These are phyloP conservation scores for Salarias fasciatus DNA, from an alignment of 2,797 vertebrate genomes.

Conservation along the genomic window DNA sequence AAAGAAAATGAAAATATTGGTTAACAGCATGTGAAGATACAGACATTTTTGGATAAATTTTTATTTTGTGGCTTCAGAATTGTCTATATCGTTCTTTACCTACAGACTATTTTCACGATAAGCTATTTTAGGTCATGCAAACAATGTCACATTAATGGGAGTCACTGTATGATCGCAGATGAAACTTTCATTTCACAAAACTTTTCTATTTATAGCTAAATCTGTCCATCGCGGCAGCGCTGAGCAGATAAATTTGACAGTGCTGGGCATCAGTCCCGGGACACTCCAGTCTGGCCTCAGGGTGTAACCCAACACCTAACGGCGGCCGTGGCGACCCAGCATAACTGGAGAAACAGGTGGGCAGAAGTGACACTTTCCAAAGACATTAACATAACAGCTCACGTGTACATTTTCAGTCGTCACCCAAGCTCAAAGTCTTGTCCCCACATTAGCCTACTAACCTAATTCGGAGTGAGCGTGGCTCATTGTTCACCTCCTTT, in stretches of 20 bases:
- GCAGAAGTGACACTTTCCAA: conserved; percentile 9
- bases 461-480: not conserved
- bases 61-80: no score
- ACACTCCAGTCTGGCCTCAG: conserved; percentile 11
- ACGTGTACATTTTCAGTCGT: not conserved
- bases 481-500: not conserved
- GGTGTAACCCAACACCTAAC: conserved; percentile 1
- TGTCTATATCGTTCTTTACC: no score
- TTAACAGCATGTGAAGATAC: no score
- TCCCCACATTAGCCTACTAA: not conserved
- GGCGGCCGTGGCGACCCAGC: conserved; percentile 5
- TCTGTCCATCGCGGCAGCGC: not conserved
- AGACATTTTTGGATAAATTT: no score
- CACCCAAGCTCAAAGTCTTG: conserved; percentile 21
- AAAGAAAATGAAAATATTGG: no score
- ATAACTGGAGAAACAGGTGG: conserved; percentile 25
- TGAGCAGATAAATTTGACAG: not conserved
- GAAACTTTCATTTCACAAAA: not conserved
- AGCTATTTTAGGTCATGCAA: no score
- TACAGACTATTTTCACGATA: no score
- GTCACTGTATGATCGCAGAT: not conserved
- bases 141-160: no score
- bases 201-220: conserved; percentile 11
- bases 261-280: no score
- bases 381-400: not conserved